phyloP scores from a whole-genome alignment of 2,888 invertebrate species.

The Temnothorax rugatulus region DNA sequence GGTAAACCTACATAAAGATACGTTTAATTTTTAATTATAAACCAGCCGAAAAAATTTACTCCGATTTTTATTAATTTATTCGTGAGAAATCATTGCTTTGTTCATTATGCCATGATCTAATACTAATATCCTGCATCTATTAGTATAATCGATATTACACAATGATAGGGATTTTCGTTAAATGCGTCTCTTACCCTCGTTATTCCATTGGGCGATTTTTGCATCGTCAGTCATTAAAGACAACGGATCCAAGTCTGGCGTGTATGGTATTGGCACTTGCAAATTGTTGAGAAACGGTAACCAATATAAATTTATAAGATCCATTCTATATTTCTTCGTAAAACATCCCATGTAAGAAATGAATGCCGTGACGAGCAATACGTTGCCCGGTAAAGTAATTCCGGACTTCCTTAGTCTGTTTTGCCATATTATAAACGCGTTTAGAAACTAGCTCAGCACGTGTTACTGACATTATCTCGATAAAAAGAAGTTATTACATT shows the following conservation, averaged over 20 bases:
- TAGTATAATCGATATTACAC: background rate
- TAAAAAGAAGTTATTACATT: background rate
- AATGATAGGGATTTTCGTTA: background rate
- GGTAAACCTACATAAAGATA: constrained; percentile 89
- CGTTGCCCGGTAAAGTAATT: constrained; percentile 95
- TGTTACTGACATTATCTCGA: constrained; percentile 8
- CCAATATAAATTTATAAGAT: constrained; percentile 93
- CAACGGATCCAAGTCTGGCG: constrained; percentile 93
- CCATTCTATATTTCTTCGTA: constrained; percentile 93
- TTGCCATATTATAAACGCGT: background rate
- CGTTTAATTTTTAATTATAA: background rate
- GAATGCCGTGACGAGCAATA: constrained; percentile 95
- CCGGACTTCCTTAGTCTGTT: constrained; percentile 90
- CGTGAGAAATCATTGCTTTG: background rate
- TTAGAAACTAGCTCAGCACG: constrained; percentile 1
- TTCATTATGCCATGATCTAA: background rate
- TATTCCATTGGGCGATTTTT: constrained; percentile 97
- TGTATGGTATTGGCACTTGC: constrained; percentile 92
- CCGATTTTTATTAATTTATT: background rate
- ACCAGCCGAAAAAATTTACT: background rate
- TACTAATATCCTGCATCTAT: background rate
- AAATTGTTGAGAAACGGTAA: constrained; percentile 92
- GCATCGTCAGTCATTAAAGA: constrained; percentile 97
- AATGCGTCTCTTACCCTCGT: constrained; percentile 89
- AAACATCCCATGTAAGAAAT: constrained; percentile 98